phyloP scores from a whole-genome alignment of 2,888 invertebrate genomes.

The Meghimatium bilineatum region DNA sequence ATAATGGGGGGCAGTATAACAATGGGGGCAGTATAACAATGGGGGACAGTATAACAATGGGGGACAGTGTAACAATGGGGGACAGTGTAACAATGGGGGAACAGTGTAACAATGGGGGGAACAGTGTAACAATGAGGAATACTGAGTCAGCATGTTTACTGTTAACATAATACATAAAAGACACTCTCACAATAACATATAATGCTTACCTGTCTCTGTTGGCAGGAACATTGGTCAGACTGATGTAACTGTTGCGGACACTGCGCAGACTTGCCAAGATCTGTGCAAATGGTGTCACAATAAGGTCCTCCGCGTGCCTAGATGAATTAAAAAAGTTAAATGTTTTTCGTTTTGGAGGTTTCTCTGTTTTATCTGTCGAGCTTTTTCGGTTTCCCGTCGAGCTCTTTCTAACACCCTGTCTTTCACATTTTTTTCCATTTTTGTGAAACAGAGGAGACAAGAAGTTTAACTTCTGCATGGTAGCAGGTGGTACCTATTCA shows the following conservation, averaged over 20 bases:
- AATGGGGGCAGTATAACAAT: too few species aligned
- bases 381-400: slow-evolving; percentile 39
- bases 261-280: slow-evolving; percentile 98
- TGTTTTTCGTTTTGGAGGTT: slow-evolving; percentile 45
- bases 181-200: too few species aligned
- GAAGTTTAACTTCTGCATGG: slow-evolving; percentile 48
- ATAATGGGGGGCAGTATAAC: too few species aligned
- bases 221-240: slow-evolving; percentile 88
- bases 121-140: too few species aligned
- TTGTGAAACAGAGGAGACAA: slow-evolving; percentile 48
- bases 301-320: slow-evolving; percentile 99
- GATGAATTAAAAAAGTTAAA: slow-evolving; percentile 76
- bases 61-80: too few species aligned
- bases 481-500: background rate
- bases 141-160: too few species aligned
- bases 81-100: too few species aligned
- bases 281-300: slow-evolving; percentile 99
- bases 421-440: slow-evolving; percentile 46
- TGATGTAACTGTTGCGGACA: slow-evolving; percentile 97
- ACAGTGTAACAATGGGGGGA: too few species aligned
- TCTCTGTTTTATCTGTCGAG: slow-evolving; percentile 44
- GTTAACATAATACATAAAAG: too few species aligned
- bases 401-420: slow-evolving; percentile 26
- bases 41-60: too few species aligned
- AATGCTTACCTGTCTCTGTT: slow-evolving; percentile 70